Evolutionary conservation across 2,113 vertebrate species (phyloP), one percentile per base, ranked within the genome.

Genomic region (Plecotus auritus): DNA sequence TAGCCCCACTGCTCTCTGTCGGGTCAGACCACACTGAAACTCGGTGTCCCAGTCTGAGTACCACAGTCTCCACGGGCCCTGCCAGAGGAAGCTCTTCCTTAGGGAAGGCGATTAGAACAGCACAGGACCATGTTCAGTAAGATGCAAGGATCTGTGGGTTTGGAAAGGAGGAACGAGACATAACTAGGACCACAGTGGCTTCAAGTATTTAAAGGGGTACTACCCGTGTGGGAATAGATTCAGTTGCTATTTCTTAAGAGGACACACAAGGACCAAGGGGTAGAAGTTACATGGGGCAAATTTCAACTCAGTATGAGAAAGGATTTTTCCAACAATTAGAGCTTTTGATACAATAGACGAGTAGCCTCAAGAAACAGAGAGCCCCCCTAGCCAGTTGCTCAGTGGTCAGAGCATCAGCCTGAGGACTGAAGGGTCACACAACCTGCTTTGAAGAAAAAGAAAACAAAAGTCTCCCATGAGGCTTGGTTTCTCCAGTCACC

Each of bases 361-460:
- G 17, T 4, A 85, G 56, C 47, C 51, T 80, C 82, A 74, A 40
- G 35, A 22, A 72, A 28, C 49, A 61, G 13, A 67, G 1, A 93
- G 80, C 23, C 0, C 6, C 78, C 20, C 73, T 77, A 40, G 20
- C n/a, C 51, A 11, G 77, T 2, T 56, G 20, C 56, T 59, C 56
- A 9, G 56, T 10, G 56, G 56, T 59, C 54, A 59, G 56, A 59
- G 56, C 56, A 10, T 59, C 56, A 26, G 56, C 9, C 56, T 59
- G 23, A 10, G 22, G 22, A 59, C 56, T 26, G 56, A 56, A 59
- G 56, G 56, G 56, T 26, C 56, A 59, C 56, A 59, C 28, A 23
- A 93, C 72, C 69, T 83, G 77, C 61, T 83, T 37, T 94, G 32
- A 30, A 84, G 77, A 88, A 77, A 87, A 90, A 93, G 4, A 85